Conservation (phyloP, 2,888 invertebrate genomes). For the Xestobium rufovillosum region DNA sequence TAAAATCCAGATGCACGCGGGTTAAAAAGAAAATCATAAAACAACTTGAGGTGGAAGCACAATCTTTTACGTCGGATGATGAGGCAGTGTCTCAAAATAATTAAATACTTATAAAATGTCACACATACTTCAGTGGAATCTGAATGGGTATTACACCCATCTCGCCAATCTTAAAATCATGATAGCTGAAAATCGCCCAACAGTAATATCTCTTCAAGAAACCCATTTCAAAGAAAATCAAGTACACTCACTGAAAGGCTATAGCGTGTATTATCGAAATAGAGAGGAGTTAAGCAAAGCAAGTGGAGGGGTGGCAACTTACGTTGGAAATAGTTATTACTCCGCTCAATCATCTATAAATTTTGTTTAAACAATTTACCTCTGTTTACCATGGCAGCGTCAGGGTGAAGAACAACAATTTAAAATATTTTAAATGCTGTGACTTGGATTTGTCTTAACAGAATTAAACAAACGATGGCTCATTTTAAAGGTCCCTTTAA, state of each 20-base stretch:
- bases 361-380: too few species aligned
- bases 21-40: slow-evolving; percentile 7
- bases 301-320: slow-evolving; percentile 19
- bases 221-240: slow-evolving; percentile 18
- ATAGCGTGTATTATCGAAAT: slow-evolving; percentile 12
- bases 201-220: slow-evolving; percentile 21
- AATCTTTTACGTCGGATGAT: too few species aligned
- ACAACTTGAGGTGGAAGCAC: slow-evolving; percentile 5
- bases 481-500: too few species aligned
- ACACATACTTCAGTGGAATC: slow-evolving; percentile 23
- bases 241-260: slow-evolving; percentile 11
- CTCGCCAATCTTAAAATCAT: slow-evolving; percentile 19
- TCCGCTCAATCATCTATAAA: too few species aligned
- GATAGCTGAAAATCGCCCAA: slow-evolving; percentile 9
- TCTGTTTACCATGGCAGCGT: too few species aligned
- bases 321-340: slow-evolving; percentile 10
- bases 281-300: slow-evolving; percentile 8
- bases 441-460: too few species aligned
- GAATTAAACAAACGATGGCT: too few species aligned
- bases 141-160: slow-evolving; percentile 17
- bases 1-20: slow-evolving; percentile 13
- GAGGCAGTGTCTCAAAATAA: too few species aligned
- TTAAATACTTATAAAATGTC: too few species aligned
- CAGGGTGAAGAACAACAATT: too few species aligned
- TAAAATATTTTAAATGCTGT: too few species aligned